Percentiles rank a stretch among this genome's conserved stretches.
Conservation (phyloP, 2,797 vertebrate genomes). For the Anomalospiza imberbis region DNA sequence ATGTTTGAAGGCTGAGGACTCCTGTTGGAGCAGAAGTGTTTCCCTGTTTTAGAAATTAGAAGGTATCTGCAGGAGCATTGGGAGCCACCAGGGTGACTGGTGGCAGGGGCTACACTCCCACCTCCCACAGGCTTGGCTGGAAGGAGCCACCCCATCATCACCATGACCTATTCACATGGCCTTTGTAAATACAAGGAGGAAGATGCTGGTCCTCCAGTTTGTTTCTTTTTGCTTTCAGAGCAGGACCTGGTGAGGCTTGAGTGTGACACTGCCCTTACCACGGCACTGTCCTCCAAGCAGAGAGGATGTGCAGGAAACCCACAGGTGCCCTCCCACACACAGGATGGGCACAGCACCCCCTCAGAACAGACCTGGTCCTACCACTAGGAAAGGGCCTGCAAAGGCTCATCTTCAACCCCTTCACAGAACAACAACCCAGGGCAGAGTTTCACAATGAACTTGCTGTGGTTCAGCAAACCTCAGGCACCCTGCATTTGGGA, state of each 20-base stretch:
- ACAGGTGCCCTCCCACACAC: not conserved
- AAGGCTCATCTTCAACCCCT: not conserved
- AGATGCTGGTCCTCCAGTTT: not conserved
- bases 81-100: not conserved
- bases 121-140: too few species aligned
- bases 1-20: not conserved
- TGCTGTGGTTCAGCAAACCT: not conserved
- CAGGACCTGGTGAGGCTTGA: not conserved
- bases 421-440: not conserved
- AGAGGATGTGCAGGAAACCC: not conserved
- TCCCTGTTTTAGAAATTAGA: not conserved
- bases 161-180: not conserved
- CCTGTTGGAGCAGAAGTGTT: not conserved
- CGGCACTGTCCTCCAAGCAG: rapidly evolving
- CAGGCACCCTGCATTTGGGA: not conserved
- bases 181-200: not conserved
- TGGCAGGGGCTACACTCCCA: not conserved
- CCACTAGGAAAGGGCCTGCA: not conserved
- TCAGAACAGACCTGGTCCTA: rapidly evolving
- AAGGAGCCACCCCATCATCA: not conserved
- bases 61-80: rapidly evolving
- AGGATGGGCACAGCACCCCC: not conserved
- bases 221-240: not conserved
- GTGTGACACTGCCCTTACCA: not conserved
- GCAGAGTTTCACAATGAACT: not conserved